Conservation (phyloP, 2,797 vertebrate genomes). For the Liparis tanakae region DNA sequence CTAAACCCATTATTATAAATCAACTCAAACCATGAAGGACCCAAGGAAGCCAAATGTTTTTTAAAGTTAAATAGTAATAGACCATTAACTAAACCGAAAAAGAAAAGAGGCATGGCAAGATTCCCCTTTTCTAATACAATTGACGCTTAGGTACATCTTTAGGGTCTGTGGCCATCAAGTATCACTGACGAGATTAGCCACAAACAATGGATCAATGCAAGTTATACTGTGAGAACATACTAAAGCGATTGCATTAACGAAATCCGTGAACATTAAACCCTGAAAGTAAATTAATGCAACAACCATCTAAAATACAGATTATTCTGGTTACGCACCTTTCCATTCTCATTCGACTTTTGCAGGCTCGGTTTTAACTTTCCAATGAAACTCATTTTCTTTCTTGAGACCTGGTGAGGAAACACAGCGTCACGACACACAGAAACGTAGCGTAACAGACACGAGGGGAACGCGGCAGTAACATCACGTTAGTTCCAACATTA, state of each 20-base stretch:
- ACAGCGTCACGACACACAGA: neutral
- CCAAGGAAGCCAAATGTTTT: neutral
- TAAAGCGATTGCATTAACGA: neutral
- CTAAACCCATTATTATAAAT: neutral
- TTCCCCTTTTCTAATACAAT: too few relatives aligned
- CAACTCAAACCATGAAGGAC: neutral
- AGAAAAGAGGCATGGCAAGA: too few relatives aligned
- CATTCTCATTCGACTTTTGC: constrained; percentile 75
- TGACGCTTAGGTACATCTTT: neutral
- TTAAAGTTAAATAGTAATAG: neutral
- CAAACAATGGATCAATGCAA: too few relatives aligned
- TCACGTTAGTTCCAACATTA: neutral
- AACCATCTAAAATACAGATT: neutral
- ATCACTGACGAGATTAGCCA: too few relatives aligned
- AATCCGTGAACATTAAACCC: neutral
- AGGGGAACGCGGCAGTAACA: too few relatives aligned
- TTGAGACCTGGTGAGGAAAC: constrained; percentile 7
- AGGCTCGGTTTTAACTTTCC: constrained; percentile 78
- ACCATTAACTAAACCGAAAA: neutral
- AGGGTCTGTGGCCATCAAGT: neutral
- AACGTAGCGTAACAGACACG: neutral
- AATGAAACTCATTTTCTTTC: constrained; percentile 79
- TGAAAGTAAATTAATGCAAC: neutral
- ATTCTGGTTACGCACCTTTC: constrained; percentile 80
- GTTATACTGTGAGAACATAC: too few relatives aligned